Base-by-base conservation (phyloP, 2,113 vertebrate genomes). In the Desmodus rotundus region DNA sequence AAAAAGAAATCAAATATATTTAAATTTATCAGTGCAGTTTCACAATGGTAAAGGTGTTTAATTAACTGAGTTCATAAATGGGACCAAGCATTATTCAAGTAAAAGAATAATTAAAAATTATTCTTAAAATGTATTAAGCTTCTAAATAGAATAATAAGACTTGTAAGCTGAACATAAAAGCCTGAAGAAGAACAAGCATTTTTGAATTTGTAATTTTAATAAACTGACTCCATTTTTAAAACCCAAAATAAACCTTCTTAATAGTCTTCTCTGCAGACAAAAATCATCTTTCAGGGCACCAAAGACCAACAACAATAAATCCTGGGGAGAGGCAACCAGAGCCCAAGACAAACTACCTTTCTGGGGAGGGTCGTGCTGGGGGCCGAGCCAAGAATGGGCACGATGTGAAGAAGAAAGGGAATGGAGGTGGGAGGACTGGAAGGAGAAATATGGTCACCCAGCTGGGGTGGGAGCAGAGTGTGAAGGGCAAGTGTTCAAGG, bases 121-220 rank as follows among this genome's bases (percentile, higher is more conserved):
- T 82, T 93, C 68, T 96, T 82, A 95, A 91, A 81, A 94, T 89
- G 87, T 91, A 86, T 94, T 96, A 87, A 83, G 83, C 72, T 93
- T 95, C 96, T 96, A 94, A 97, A 95, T 89, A 84, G 95, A 94
- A 95, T 94, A 91, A 96, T 94, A 96, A 93, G 89, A 87, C 89
- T 89, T 96, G 56, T 95, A 91, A 90, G 41, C 81, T 76, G 38
- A 93, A 88, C 86, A 76, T 88, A 95, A 97, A 97, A 96, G 74
- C 78, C 80, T 93, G 56, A 93, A 72, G 65, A 97, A 87, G 78
- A 94, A 83, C 74, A 36, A 82, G 85, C 85, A 22, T 74, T 95
- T 89, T 61, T 80, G 36, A 94, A 93, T 93, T 89, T 93, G 83
- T 96, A 97, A 97, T 91, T 96, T 96, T 95, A 97, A 97, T 95